Evolutionary conservation across 1,140 invertebrate genomes (phyloP), one percentile per base, ranked within the genome.

Genomic region (Leptopilina boulardi): DNA sequence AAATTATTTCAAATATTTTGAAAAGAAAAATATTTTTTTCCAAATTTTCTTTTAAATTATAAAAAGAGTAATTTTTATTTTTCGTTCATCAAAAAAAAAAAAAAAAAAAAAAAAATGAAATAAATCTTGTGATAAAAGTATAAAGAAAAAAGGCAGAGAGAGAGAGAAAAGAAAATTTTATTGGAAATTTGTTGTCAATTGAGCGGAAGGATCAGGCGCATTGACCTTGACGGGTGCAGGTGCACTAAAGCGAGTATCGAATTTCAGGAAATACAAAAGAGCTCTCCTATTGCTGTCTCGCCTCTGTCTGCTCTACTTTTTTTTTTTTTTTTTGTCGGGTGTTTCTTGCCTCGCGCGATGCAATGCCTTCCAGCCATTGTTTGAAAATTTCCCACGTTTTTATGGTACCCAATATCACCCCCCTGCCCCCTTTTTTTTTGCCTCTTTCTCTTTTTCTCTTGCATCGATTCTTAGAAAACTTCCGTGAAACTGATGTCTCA

Each of bases 221-320:
- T 44, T 41, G 56, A 47, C 44, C 44, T 47, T 47, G 44, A 47
- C 13, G 44, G n/a, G 44, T 47, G 2, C 44, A 47, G 44, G 44
- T 47, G 44, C 44, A 47, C 44, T 47, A 47, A 47, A 47, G 13
- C n/a, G 44, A 47, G 15, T 15, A 47, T 47, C 44, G 44, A 47
- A 47, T 47, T 47, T 47, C 44, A 47, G 44, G 44, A 47, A 47
- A 47, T 47, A 47, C 44, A 47, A 44, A 44, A 47, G 44, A 47
- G 44, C n/a, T n/a, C 44, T n/a, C n/a, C n/a, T 13, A 47, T 47
- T 2, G 13, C 15, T 47, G 44, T 47, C 44, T 47, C 44, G 44
- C 44, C 44, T 47, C 13, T n/a, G 44, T 47, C 44, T 47, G 44
- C 44, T 47, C 44, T 47, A 47, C 44, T 47, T 47, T 47, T 42